Conservation (phyloP, 2,797 vertebrate genomes). For the Lophotriccus pileatus region DNA sequence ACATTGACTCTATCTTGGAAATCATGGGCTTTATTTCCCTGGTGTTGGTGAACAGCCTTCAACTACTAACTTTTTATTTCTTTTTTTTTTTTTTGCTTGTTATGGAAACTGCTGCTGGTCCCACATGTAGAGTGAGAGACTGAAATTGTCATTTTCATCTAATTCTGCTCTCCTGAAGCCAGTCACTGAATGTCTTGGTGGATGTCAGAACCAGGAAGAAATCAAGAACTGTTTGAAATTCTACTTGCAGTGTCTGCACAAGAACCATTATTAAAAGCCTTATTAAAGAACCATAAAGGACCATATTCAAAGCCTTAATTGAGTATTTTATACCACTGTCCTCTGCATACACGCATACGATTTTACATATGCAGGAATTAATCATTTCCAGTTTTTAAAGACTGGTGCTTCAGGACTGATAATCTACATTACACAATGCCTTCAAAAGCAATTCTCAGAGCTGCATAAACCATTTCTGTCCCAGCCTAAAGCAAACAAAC, state of each 20-base stretch:
- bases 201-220: neutral
- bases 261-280: neutral
- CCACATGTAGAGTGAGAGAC: rapidly evolving
- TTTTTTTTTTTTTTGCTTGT: neutral
- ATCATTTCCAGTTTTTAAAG: neutral
- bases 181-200: neutral
- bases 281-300: too few species aligned
- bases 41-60: neutral
- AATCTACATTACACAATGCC: neutral
- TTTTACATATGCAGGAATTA: neutral
- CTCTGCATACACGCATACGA: rapidly evolving
- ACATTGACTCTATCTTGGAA: neutral
- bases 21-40: neutral
- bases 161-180: neutral
- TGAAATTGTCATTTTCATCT: neutral
- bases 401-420: neutral
- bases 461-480: neutral
- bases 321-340: neutral
- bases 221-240: neutral
- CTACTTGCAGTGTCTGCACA: neutral
- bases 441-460: neutral
- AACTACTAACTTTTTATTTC: neutral
- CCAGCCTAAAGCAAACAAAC: neutral
- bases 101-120: neutral
- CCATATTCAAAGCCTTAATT: neutral